Conservation (phyloP, 2,888 invertebrate genomes). For the Aphrophora alni region DNA sequence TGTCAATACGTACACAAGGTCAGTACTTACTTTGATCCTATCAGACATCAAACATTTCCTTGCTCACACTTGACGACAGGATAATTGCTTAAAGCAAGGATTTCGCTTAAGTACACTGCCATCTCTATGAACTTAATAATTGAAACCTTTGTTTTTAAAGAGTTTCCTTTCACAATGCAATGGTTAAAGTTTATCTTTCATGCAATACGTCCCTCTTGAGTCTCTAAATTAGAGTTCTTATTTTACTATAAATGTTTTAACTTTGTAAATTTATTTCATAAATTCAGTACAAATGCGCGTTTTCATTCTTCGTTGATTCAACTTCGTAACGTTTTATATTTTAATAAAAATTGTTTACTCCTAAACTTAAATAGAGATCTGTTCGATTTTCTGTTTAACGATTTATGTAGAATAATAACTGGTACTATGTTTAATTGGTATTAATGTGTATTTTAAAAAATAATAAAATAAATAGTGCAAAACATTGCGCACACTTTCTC, state of each 20-base stretch:
- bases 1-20: background rate
- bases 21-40: background rate
- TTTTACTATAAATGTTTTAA: background rate
- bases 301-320: too few relatives aligned
- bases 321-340: too few relatives aligned
- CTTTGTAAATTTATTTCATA: background rate
- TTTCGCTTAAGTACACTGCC: background rate
- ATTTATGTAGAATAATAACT: too few relatives aligned
- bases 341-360: too few relatives aligned
- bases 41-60: too few relatives aligned
- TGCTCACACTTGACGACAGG: background rate
- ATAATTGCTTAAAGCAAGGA: background rate
- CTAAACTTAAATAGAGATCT: too few relatives aligned
- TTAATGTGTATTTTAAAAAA: too few relatives aligned
- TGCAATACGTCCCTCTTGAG: background rate
- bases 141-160: slow-evolving; percentile 7
- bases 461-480: too few relatives aligned
- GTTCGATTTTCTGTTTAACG: too few relatives aligned
- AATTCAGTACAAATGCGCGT: too few relatives aligned
- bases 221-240: background rate
- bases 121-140: background rate
- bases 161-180: background rate
- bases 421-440: too few relatives aligned
- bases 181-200: background rate
- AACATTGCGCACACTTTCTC: too few relatives aligned